Percentiles rank a stretch among this genome's conserved stretches.
These are phyloP conservation scores for Drosophila lowei DNA, from an alignment of 1,140 invertebrate species.

Conservation along the genomic window DNA sequence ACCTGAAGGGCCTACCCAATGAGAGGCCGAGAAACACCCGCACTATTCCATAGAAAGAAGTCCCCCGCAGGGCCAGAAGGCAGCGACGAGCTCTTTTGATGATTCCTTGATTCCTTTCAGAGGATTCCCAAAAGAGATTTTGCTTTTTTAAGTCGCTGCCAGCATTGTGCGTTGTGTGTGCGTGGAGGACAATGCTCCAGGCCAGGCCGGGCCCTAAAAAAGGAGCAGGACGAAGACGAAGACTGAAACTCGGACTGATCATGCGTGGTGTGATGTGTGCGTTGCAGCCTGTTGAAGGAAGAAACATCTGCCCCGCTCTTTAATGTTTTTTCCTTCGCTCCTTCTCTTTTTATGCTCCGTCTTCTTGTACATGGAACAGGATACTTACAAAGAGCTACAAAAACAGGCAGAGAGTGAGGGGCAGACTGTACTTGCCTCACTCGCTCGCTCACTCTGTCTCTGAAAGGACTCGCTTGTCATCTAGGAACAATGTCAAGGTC, in stretches of 20 bases:
- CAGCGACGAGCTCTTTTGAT: constrained; percentile 10
- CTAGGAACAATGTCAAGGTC: constrained; percentile 77
- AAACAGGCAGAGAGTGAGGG: constrained; percentile 17
- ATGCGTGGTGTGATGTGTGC: constrained; percentile 71
- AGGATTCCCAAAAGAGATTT: constrained; percentile 38
- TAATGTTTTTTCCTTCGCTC: constrained; percentile 49
- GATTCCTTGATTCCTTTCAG: constrained; percentile 50
- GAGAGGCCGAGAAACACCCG: constrained; percentile 45
- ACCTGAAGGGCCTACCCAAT: constrained; percentile 38
- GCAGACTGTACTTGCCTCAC: constrained; percentile 20
- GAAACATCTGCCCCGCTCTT: constrained; percentile 75
- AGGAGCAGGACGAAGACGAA: constrained; percentile 27
- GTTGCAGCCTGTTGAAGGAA: constrained; percentile 69
- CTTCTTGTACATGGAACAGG: constrained; percentile 63
- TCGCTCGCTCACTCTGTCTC: constrained; percentile 11
- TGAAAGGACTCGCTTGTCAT: constrained; percentile 44
- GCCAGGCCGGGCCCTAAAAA: constrained; percentile 20
- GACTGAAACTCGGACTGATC: constrained; percentile 51
- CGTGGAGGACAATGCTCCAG: constrained; percentile 62
- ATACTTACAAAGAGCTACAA: constrained; percentile 66
- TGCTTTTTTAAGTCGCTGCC: constrained; percentile 48
- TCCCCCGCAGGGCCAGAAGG: constrained; percentile 8
- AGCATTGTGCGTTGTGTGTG: constrained; percentile 47
- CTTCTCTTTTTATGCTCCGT: constrained; percentile 47
- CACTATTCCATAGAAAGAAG: constrained; percentile 30